A percentile compares a stretch with the other conserved stretches of the same genome.
Evolutionary conservation across 2,888 invertebrate genomes (phyloP).

Genomic region (Drosophila limbata): DNA sequence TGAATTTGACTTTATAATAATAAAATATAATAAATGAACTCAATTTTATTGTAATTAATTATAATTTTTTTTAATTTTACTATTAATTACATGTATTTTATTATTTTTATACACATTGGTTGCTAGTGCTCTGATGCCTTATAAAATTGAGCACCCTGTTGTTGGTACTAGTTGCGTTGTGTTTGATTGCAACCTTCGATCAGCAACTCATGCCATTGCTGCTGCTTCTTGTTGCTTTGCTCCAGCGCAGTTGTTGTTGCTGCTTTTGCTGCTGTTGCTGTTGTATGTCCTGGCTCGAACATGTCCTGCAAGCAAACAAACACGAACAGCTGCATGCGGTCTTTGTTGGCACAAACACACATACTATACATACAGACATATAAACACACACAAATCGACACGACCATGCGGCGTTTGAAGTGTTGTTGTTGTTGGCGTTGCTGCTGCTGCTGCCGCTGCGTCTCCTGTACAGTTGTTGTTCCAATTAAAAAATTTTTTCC

Average conservation of each 20-base stretch:
- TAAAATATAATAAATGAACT: no score
- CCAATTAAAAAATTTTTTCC: conserved; percentile 82
- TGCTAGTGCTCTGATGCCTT: neutral
- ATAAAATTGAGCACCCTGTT: conserved; percentile 49
- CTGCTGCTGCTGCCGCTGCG: conserved; percentile 35
- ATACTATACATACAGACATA: conserved; percentile 20
- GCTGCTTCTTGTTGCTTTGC: conserved; percentile 7
- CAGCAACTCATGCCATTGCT: conserved; percentile 44
- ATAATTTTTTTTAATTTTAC: neutral
- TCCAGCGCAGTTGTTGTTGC: conserved; percentile 24
- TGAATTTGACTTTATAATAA: no score
- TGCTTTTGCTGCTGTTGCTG: conserved; percentile 29
- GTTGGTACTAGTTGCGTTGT: conserved; percentile 33
- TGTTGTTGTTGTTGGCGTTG: conserved; percentile 62
- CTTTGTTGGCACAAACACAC: conserved; percentile 34
- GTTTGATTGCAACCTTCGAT: conserved; percentile 49
- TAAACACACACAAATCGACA: conserved; percentile 43
- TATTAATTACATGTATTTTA: neutral
- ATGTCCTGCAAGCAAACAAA: conserved; percentile 67
- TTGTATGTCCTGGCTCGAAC: conserved; percentile 57
- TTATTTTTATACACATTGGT: neutral
- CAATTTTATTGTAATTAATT: no score
- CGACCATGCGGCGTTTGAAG: conserved; percentile 66
- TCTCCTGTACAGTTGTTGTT: conserved; percentile 82
- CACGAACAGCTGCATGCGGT: conserved; percentile 63